Percentiles rank a stretch among this genome's conserved stretches.
Evolutionary conservation across 2,888 invertebrate genomes (phyloP).

Genomic region (Drosophila robusta): DNA sequence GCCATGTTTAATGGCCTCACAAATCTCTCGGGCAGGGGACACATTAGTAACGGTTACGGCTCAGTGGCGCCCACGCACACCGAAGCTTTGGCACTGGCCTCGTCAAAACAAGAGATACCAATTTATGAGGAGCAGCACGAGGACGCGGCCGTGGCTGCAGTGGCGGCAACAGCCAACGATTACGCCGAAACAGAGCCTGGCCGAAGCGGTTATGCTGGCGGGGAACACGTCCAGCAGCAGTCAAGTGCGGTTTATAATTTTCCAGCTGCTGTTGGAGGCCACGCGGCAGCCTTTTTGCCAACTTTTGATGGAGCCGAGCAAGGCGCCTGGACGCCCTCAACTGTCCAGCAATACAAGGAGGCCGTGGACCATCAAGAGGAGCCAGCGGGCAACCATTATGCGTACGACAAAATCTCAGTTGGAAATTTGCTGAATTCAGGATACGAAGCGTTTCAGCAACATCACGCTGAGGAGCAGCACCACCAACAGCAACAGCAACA

Average conservation of each 20-base stretch:
- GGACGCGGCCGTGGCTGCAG: conserved; percentile 65
- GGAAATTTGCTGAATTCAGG: conserved; percentile 79
- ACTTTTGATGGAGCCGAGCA: conserved; percentile 57
- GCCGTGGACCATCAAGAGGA: conserved; percentile 34
- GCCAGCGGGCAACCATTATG: conserved; percentile 46
- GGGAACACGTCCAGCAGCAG: conserved; percentile 62
- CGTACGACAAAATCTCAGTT: conserved; percentile 82
- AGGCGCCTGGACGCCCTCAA: conserved; percentile 43
- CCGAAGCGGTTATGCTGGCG: conserved; percentile 38
- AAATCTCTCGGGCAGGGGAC: conserved; percentile 76
- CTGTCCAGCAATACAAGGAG: conserved; percentile 34
- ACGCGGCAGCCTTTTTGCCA: conserved; percentile 70
- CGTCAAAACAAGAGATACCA: conserved; percentile 78
- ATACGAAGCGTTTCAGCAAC: conserved; percentile 61
- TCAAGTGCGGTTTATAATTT: conserved; percentile 71
- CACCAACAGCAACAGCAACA: conserved; percentile 58
- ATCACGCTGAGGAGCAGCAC: conserved; percentile 46
- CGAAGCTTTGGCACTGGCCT: conserved; percentile 60
- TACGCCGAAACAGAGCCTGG: conserved; percentile 52
- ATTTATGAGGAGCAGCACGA: conserved; percentile 83
- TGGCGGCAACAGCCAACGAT: conserved; percentile 67
- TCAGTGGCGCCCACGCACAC: conserved; percentile 64
- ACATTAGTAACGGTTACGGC: conserved; percentile 77
- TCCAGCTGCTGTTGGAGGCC: conserved; percentile 61
- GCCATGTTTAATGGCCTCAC: conserved; percentile 78